phyloP scores from a whole-genome alignment of 2,113 vertebrate genomes.

The Macquaria australasica region DNA sequence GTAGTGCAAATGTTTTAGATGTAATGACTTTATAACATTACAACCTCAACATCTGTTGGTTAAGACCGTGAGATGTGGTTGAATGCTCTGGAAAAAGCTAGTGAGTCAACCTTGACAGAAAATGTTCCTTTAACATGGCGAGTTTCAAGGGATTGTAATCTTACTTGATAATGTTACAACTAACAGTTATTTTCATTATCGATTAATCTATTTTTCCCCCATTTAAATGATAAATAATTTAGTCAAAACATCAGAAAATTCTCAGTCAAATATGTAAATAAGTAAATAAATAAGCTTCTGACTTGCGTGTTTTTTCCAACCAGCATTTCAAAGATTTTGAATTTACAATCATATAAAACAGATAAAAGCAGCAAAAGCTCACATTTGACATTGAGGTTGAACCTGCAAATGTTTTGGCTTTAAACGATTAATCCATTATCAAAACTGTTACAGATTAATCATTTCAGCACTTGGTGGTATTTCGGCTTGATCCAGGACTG shows the following conservation, averaged over 20 bases:
- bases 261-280: neutral
- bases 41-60: neutral
- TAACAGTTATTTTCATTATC: neutral
- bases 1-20: neutral
- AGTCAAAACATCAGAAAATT: no score
- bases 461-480: neutral
- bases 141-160: neutral
- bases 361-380: neutral
- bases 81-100: neutral
- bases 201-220: no score
- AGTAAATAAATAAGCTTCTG: no score
- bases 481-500: neutral
- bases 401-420: neutral
- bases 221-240: neutral
- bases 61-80: neutral
- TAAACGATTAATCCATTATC: neutral
- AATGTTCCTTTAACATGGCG: neutral
- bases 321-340: neutral
- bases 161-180: neutral
- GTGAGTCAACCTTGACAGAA: neutral
- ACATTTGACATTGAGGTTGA: neutral
- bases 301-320: neutral
- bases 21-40: neutral
- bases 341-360: neutral
- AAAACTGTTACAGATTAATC: neutral